A percentile compares a stretch with the other conserved stretches of the same genome.
These are phyloP conservation scores for Branchellion lobata DNA, from an alignment of 2,888 invertebrate species.

Conservation along the genomic window DNA sequence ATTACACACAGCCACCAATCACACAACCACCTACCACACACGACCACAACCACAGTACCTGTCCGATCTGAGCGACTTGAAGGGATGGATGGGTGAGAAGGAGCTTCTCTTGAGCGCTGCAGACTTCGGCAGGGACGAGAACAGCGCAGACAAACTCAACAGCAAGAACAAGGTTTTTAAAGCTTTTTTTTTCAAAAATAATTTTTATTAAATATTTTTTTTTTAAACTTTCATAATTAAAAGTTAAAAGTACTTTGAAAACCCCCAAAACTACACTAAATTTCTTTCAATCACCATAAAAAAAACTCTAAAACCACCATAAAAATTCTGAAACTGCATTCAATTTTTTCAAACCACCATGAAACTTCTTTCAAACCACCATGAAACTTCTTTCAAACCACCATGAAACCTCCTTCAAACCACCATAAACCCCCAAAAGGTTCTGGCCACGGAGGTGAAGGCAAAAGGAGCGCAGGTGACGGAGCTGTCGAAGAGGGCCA, in stretches of 20 bases:
- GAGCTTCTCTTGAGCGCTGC: constrained; percentile 81
- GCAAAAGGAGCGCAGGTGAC: constrained; percentile 59
- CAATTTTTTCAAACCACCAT: too few species aligned
- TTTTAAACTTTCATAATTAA: too few species aligned
- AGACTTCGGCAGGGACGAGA: constrained; percentile 89
- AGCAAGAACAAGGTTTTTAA: constrained; percentile 84
- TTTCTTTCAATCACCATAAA: too few species aligned
- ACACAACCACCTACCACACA: neutral
- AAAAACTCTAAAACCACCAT: too few species aligned
- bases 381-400: too few species aligned
- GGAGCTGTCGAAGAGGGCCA: constrained; percentile 57
- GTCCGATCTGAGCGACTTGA: constrained; percentile 90
- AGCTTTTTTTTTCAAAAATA: neutral
- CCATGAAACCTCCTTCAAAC: neutral
- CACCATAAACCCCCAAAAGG: constrained; percentile 64
- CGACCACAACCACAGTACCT: constrained; percentile 49
- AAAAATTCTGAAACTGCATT: too few species aligned
- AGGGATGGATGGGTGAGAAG: constrained; percentile 94
- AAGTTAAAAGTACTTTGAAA: too few species aligned
- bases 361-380: too few species aligned
- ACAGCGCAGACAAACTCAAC: constrained; percentile 84
- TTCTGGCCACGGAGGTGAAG: constrained; percentile 66
- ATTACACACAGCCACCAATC: neutral
- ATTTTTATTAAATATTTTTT: too few species aligned
- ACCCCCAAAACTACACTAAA: too few species aligned